Evolutionary conservation across 1,140 invertebrate genomes (phyloP).

Genomic region (Sycophila sp.): DNA sequence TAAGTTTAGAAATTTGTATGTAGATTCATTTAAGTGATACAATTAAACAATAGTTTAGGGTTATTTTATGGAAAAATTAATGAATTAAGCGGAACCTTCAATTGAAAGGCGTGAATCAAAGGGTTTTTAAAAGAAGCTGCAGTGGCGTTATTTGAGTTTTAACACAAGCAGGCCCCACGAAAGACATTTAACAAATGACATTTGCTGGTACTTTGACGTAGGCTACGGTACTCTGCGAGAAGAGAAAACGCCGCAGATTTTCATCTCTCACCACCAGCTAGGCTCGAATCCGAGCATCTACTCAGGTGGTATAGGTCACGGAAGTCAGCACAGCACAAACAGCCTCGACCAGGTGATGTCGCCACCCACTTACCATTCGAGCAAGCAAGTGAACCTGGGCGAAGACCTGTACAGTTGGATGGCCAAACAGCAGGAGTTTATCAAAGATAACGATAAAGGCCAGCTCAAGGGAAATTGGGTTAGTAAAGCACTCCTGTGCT

Average conservation of each 20-base stretch:
- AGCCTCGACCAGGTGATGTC: constrained; percentile 62
- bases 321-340: constrained; percentile 63
- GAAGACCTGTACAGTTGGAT: constrained; percentile 96
- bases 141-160: no score
- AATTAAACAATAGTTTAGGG: no score
- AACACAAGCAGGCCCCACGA: no score
- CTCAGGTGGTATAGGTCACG: constrained; percentile 64
- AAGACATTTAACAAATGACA: background rate
- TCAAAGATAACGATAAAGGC: constrained; percentile 64
- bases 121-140: no score
- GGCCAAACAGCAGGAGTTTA: constrained; percentile 87
- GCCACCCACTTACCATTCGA: constrained; percentile 56
- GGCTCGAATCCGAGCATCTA: constrained; percentile 73
- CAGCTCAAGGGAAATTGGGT: constrained; percentile 65
- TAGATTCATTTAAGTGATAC: no score
- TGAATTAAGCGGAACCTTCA: no score
- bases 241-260: constrained; percentile 69
- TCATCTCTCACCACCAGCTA: constrained; percentile 62
- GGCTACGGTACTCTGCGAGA: constrained; percentile 81
- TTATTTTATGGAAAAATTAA: no score
- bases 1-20: no score
- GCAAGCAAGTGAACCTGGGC: constrained; percentile 63
- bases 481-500: constrained; percentile 25
- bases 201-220: no score
- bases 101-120: no score